These are phyloP conservation scores for Orthosia cruda DNA, from an alignment of 2,888 invertebrate species.

Conservation along the genomic window DNA sequence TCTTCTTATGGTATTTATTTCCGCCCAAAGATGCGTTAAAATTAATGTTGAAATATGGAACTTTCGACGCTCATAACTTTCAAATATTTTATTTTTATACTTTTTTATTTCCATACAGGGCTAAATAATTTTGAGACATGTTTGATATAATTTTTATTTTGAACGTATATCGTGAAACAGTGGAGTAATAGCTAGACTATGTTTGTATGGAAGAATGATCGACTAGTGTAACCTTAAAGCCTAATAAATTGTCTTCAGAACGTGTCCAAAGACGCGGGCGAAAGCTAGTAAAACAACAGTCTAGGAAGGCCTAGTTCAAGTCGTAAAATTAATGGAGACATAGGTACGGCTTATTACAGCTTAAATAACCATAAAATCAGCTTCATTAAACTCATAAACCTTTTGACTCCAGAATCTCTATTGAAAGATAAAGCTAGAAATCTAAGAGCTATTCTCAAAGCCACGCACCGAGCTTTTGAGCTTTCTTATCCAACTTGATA, in stretches of 20 bases:
- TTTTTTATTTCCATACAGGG: too few species aligned
- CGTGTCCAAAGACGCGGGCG: neutral
- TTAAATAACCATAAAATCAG: conserved; percentile 35
- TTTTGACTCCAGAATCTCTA: conserved; percentile 15
- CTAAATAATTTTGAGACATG: too few species aligned
- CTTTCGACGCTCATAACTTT: too few species aligned
- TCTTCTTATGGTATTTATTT: too few species aligned
- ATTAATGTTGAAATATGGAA: too few species aligned
- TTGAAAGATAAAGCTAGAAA: conserved; percentile 16
- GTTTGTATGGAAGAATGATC: too few species aligned
- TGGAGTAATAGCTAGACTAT: too few species aligned
- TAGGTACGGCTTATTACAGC: conserved; percentile 5
- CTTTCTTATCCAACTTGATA: conserved; percentile 7
- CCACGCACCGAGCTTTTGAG: neutral
- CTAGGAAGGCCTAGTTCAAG: conserved; percentile 26
- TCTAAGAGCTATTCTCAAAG: neutral
- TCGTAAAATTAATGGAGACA: conserved; percentile 43
- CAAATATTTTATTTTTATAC: too few species aligned
- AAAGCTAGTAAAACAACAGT: conserved; percentile 22
- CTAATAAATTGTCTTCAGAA: neutral
- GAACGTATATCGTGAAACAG: too few species aligned
- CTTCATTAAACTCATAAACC: conserved; percentile 31
- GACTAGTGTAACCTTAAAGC: too few species aligned
- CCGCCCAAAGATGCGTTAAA: too few species aligned
- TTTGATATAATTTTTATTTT: too few species aligned